phyloP scores from a whole-genome alignment of 2,113 vertebrate species.

The Sarotherodon lohbergeri region DNA sequence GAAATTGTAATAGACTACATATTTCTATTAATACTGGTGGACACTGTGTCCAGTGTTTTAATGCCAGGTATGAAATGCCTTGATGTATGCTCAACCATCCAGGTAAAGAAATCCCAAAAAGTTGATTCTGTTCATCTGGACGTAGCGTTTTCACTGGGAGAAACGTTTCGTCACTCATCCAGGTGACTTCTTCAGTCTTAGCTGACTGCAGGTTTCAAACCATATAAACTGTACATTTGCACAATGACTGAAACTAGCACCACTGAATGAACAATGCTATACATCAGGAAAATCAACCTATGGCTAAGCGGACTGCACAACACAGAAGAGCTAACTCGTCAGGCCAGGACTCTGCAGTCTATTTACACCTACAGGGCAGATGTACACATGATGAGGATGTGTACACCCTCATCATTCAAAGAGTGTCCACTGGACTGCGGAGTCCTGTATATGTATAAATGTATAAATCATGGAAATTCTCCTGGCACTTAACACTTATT shows the following conservation, averaged over 20 bases:
- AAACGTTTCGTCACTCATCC: neutral
- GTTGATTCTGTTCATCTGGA: neutral
- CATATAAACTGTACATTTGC: neutral
- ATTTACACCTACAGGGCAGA: no score
- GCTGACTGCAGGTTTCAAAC: neutral
- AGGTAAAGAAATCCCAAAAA: accelerated
- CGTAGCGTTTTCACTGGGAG: neutral
- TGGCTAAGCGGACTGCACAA: no score
- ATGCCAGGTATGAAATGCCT: neutral
- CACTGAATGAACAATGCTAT: no score
- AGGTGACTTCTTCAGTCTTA: neutral
- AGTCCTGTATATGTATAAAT: no score
- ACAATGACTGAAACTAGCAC: neutral
- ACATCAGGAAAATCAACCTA: no score
- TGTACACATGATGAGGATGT: no score
- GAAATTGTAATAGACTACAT: neutral
- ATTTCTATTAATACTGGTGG: neutral
- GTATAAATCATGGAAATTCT: no score
- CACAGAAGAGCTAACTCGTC: no score
- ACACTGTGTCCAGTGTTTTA: neutral
- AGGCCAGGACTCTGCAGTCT: no score
- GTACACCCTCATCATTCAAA: no score
- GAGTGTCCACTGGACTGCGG: no score
- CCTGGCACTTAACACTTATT: no score
- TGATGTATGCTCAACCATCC: neutral